Evolutionary conservation across 2,797 vertebrate species (phyloP).

Genomic region (Halcyon badia): DNA sequence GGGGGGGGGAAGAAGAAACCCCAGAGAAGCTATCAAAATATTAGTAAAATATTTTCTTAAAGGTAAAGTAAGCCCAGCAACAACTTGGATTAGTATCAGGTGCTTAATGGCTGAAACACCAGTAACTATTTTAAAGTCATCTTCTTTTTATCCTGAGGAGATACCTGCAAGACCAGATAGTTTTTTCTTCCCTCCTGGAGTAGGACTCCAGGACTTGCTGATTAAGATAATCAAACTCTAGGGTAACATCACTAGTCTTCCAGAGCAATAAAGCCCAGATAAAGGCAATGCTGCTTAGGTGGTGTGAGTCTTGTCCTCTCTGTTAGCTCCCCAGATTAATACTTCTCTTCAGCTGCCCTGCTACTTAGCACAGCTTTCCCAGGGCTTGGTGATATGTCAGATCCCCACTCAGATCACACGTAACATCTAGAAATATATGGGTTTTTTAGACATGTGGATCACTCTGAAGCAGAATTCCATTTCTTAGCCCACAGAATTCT

Average conservation of each 20-base stretch:
- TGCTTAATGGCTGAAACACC: neutral
- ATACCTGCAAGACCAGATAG: neutral
- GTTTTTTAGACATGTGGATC: neutral
- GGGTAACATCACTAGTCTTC: neutral
- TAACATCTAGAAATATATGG: neutral
- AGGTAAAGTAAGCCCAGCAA: neutral
- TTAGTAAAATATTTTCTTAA: neutral
- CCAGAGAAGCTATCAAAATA: neutral
- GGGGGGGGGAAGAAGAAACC: too few species aligned
- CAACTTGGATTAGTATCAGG: neutral
- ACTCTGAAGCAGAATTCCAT: neutral
- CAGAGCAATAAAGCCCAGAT: neutral
- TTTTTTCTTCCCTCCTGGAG: neutral
- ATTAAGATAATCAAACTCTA: neutral
- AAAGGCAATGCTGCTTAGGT: neutral
- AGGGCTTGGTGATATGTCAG: rapidly evolving
- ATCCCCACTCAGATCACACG: neutral
- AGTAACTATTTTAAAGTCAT: neutral
- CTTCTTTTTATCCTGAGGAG: neutral
- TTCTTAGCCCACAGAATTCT: neutral
- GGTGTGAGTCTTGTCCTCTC: neutral
- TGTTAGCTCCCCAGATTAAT: neutral
- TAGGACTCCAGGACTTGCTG: neutral
- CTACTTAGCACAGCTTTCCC: neutral
- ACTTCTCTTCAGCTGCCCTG: neutral